Conservation (phyloP, 2,888 invertebrate species). For the Clistopyga incitator region DNA sequence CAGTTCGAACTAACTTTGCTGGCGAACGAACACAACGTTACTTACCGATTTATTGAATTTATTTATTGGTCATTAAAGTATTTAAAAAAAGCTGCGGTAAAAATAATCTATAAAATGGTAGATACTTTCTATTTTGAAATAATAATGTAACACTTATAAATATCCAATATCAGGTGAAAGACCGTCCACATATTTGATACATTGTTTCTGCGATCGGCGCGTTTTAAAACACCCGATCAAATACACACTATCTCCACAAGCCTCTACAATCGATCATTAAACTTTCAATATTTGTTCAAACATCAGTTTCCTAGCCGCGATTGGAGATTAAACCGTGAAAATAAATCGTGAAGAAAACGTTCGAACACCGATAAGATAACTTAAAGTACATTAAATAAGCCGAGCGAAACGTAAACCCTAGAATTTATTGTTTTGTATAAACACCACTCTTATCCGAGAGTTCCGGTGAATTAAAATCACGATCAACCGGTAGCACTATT, state of each 20-base stretch:
- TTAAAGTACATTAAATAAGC: not conserved
- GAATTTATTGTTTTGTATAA: not conserved
- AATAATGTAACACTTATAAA: not conserved
- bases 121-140: no score
- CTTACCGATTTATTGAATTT: no score
- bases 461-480: not conserved
- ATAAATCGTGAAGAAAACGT: not conserved
- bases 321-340: not conserved
- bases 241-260: not conserved
- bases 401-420: not conserved
- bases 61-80: not conserved
- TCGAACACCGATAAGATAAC: conserved; percentile 8
- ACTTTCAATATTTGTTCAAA: not conserved
- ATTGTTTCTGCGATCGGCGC: no score
- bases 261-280: not conserved
- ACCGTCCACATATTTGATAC: not conserved
- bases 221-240: not conserved
- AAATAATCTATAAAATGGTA: no score
- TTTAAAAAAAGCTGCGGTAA: no score
- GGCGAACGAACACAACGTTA: not conserved
- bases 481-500: not conserved
- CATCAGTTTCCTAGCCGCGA: not conserved
- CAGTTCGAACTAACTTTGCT: conserved; percentile 7
- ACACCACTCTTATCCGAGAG: conserved; percentile 2
- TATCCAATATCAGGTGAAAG: not conserved